Evolutionary conservation across 2,113 vertebrate species (phyloP).

Genomic region (Paedocypris sp.): DNA sequence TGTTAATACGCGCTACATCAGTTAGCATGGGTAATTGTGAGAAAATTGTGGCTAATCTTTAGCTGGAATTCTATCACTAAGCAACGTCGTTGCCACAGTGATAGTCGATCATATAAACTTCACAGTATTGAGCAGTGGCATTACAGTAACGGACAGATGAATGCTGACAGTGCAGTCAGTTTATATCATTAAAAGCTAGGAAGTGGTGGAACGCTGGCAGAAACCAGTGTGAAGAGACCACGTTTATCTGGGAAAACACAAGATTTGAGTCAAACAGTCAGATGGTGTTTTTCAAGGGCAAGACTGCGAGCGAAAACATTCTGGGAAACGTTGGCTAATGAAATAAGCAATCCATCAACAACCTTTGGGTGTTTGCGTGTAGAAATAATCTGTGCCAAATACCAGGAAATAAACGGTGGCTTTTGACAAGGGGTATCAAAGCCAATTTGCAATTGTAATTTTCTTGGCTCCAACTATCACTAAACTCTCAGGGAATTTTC

Average conservation of each 20-base stretch:
- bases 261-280: too few species aligned
- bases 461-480: conserved; percentile 8
- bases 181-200: too few species aligned
- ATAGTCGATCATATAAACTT: conserved; percentile 1
- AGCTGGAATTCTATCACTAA: background rate
- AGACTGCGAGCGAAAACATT: too few species aligned
- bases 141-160: background rate
- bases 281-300: too few species aligned
- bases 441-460: conserved; percentile 8
- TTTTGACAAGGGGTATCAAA: conserved; percentile 4
- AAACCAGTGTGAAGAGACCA: too few species aligned
- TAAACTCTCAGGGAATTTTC: conserved; percentile 9
- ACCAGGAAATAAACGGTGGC: conserved; percentile 1
- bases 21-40: background rate
- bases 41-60: conserved; percentile 13
- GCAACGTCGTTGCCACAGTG: background rate
- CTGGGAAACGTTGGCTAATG: too few species aligned
- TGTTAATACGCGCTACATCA: too few species aligned
- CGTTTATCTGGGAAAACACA: too few species aligned
- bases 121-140: background rate
- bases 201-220: too few species aligned
- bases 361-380: background rate
- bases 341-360: background rate
- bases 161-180: too few species aligned
- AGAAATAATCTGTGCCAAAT: background rate